Percentiles rank a stretch among this genome's conserved stretches.
Evolutionary conservation across 2,888 invertebrate genomes (phyloP).

Genomic region (Pollenia angustigena): DNA sequence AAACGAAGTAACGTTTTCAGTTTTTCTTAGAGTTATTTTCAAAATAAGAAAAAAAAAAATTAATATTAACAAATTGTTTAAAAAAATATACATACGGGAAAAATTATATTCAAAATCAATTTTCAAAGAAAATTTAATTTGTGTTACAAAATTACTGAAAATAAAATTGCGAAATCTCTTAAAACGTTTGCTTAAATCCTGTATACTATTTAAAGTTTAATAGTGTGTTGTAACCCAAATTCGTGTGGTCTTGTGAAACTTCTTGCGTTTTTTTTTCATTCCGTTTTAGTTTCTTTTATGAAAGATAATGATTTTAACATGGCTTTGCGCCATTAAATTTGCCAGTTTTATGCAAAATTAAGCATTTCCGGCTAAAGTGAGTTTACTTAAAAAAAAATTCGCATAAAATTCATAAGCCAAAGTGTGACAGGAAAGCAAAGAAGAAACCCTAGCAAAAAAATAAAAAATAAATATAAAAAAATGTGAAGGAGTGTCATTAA

Average conservation of each 20-base stretch:
- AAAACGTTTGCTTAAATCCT: background rate
- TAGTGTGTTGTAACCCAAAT: constrained; percentile 64
- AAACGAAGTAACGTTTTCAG: constrained; percentile 51
- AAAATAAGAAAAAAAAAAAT: constrained; percentile 13
- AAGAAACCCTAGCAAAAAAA: background rate
- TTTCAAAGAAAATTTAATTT: constrained; percentile 17
- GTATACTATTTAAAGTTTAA: background rate
- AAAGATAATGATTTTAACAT: constrained; percentile 59
- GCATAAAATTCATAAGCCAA: background rate
- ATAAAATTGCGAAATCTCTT: background rate
- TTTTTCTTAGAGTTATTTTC: background rate
- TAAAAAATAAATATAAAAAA: constrained; percentile 8
- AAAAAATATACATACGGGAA: constrained; percentile 6
- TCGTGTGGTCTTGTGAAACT: constrained; percentile 53
- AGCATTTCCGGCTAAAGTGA: constrained; percentile 64
- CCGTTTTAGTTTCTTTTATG: background rate
- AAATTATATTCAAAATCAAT: background rate
- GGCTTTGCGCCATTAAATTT: constrained; percentile 69
- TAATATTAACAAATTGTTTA: background rate
- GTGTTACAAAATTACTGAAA: background rate
- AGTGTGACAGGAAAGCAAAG: constrained; percentile 13
- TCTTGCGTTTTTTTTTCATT: constrained; percentile 3
- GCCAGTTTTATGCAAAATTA: constrained; percentile 73
- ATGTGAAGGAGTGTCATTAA: constrained; percentile 12
- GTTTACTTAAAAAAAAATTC: constrained; percentile 20